These are phyloP conservation scores for Mus musculus DNA, from an alignment of 2,113 vertebrate genomes.

Conservation along the genomic window DNA sequence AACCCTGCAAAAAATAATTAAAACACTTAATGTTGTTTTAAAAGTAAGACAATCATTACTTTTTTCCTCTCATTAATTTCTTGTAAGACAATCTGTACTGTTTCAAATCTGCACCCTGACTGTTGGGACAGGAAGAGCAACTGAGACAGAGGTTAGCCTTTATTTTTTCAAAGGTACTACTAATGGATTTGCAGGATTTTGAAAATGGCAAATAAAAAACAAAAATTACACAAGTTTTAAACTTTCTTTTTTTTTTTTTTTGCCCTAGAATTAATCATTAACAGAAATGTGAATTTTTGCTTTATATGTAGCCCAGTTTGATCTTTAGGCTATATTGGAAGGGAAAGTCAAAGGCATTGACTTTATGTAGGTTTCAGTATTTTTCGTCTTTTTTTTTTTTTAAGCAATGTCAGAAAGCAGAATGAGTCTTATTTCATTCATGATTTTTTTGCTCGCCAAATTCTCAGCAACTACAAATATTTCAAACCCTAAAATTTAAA, in stretches of 20 bases:
- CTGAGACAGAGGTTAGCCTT: too few species aligned
- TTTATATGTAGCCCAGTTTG: background rate
- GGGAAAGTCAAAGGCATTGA: background rate
- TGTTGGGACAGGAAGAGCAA: background rate
- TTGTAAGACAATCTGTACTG: background rate
- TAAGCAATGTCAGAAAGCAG: background rate
- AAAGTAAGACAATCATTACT: background rate
- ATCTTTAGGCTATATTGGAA: background rate
- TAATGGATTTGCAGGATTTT: background rate
- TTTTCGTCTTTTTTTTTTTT: constrained; percentile 18
- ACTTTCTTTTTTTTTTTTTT: background rate
- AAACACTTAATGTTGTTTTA: background rate
- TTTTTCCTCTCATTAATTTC: background rate
- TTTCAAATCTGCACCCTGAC: background rate
- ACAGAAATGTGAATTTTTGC: background rate
- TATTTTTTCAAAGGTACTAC: background rate
- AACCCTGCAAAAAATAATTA: background rate
- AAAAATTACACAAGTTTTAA: background rate
- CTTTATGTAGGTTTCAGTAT: background rate
- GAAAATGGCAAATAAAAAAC: background rate
- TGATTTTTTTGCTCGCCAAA: background rate
- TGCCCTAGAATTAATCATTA: background rate
- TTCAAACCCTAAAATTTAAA: background rate
- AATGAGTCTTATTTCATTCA: background rate
- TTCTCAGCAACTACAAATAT: background rate